Evolutionary conservation across 92 coral and sea anemone species (phyloP), one percentile per base, ranked within the genome.

Genomic region (Metridium senile): DNA sequence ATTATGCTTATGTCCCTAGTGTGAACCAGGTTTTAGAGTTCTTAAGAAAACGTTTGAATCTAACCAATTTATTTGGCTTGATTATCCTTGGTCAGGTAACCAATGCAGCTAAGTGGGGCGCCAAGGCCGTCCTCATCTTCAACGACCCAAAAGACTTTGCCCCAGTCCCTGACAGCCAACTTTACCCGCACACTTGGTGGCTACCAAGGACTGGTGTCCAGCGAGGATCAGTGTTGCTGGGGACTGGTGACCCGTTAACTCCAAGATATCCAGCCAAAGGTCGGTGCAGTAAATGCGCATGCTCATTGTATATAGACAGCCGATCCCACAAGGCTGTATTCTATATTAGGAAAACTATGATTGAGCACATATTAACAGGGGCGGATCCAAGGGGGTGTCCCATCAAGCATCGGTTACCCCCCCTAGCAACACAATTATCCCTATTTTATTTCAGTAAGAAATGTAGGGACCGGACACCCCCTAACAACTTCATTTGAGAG

Each of bases 221-320:
- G 75, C 83, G 97, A 72, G 98, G 98, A 8, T 92, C 98, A 33
- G 89, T 93, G 39, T 71, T 88, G 26, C 74, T 81, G 27, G 97
- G 96, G 11, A 93, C 90, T 11, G 98, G 98, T 26, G 97, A 91
- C 78, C 97, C 98, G 32, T 86, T 87, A 32, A 93, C 98, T 16
- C 98, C 98, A 23, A 82, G 98, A 32, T 93, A 93, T 68, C 98
- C 98, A 28, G 87, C 98, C n/a, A 90, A 81, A 87, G 98, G 98
- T 93, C 18, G 68, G 16, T 13, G 34, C 7, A 2, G 4, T 61
- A 61, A 23, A 61, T 2, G 33, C 22, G 33, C 13, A 7, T 6
- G 13, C 49, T 39, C 13, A 4, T 39, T 39, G 49, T 39, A 4
- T 39, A 39, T 6, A 39, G 49, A 4, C 49, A 39, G 13, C n/a